phyloP scores from a whole-genome alignment of 2,113 vertebrate species.

The Copsychus sechellarum region DNA sequence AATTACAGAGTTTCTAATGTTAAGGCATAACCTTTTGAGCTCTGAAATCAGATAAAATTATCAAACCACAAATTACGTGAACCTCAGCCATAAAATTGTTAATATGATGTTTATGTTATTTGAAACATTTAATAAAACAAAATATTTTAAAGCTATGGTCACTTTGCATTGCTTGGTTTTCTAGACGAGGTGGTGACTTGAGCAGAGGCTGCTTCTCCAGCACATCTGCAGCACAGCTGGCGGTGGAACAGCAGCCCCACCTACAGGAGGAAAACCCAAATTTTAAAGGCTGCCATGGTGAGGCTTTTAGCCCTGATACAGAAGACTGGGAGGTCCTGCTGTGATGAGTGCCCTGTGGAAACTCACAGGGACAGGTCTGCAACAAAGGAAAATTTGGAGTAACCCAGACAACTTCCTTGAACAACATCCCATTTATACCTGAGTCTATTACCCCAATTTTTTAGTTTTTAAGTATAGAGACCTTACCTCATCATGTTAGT shows the following conservation, averaged over 20 bases:
- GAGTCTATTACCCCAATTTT: background rate
- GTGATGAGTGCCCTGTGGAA: background rate
- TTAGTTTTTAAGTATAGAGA: background rate
- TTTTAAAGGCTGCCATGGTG: background rate
- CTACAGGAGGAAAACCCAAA: background rate
- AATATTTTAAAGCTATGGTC: slow-evolving; percentile 58
- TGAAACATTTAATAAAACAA: slow-evolving; percentile 67
- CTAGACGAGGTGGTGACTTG: background rate
- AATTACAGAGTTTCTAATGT: slow-evolving; percentile 51
- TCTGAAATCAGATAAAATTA: slow-evolving; percentile 14
- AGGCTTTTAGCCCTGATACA: background rate
- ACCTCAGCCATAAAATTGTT: slow-evolving; percentile 62
- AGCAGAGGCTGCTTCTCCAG: background rate
- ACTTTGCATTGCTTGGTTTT: background rate
- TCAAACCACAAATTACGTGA: background rate
- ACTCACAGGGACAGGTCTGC: background rate
- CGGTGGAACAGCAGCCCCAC: background rate
- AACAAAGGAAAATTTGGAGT: background rate
- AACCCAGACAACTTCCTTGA: background rate
- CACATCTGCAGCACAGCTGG: background rate
- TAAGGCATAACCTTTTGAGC: slow-evolving; percentile 40
- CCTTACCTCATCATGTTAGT: background rate
- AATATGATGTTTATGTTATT: slow-evolving; percentile 63
- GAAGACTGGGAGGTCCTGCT: background rate
- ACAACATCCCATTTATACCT: background rate